Percentiles rank a stretch among this genome's conserved stretches.
Conservation (phyloP, 2,113 vertebrate genomes). For the Eulemur macaco region DNA sequence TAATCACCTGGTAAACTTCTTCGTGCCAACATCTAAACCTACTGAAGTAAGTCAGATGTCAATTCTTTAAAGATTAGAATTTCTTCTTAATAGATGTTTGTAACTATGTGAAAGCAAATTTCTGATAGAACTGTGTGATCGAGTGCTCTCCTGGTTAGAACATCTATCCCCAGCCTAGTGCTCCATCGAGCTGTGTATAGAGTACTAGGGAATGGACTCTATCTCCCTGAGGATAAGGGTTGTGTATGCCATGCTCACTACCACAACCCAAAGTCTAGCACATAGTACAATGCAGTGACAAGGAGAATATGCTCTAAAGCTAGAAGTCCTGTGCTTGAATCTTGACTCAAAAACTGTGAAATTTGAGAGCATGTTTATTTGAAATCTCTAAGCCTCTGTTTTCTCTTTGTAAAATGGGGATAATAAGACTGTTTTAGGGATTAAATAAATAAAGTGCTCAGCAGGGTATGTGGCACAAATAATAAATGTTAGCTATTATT, state of each 20-base stretch:
- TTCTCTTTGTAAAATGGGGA: background rate
- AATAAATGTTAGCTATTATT: background rate
- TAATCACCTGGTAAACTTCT: background rate
- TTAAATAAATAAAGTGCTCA: background rate
- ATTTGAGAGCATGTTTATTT: background rate
- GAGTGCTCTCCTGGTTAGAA: background rate
- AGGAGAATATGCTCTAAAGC: background rate
- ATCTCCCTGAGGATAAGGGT: background rate
- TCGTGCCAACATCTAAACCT: background rate
- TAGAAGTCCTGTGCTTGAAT: background rate
- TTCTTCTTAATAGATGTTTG: background rate
- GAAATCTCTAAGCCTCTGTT: background rate
- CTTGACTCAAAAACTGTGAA: background rate
- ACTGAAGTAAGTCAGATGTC: background rate
- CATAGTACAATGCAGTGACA: background rate
- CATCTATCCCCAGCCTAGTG: background rate
- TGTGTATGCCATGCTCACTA: background rate
- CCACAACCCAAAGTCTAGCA: background rate
- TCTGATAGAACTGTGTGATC: background rate
- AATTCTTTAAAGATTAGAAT: conserved; percentile 30
- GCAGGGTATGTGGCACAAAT: background rate
- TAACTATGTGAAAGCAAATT: background rate
- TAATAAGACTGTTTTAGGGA: background rate
- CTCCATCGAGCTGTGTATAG: no score
- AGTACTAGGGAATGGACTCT: background rate